Base-by-base conservation (phyloP, 1,140 invertebrate genomes). In the Pogonomyrmex californicus region DNA sequence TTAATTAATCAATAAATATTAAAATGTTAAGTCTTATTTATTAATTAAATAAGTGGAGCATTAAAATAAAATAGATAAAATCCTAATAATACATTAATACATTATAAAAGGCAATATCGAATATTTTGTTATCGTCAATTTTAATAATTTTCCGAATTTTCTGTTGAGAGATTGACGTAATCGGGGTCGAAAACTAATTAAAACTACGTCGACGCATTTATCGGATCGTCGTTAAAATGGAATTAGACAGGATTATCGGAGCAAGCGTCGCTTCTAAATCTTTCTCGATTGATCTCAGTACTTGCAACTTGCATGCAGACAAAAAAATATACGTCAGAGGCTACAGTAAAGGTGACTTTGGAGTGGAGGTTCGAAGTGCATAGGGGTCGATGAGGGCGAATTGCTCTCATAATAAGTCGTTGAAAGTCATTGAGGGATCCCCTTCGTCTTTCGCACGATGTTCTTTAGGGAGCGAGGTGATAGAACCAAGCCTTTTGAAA, bases 321-420 rank as follows among this genome's bases (percentile, higher is more conserved):
- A 78, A 30, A 58, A 83, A 86, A 65, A 73, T 58, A 68, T n/a
- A 47, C 51, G n/a, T 36, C 30, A 23, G 5, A 4, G 65, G 1
- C 44, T 30, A 14, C 44, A 44, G 14, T 17, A 54, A 65, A 30
- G 41, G 54, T 17, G 60, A 33, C 30, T 60, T 49, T 33, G 10
- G 7, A 47, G 66, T 30, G 12, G 10, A 36, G 23, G 79, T 49
- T 23, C 54, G 38, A 83, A 83, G 79, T 62, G 44, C 47, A 78
- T 58, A 83, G 68, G 82, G 87, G 90, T 91, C 85, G 89, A 91
- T 83, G 87, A 87, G 87, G 85, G 85, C 75, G 88, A 92, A 90
- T 87, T 87, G 88, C 87, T 91, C 91, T 92, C 81, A 87, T 92
- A 92, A 93, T 92, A 93, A 92, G 92, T 92, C 91, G 91, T 93